Evolutionary conservation across 2,113 vertebrate species (phyloP).

Genomic region (Oncorhynchus tshawytscha): DNA sequence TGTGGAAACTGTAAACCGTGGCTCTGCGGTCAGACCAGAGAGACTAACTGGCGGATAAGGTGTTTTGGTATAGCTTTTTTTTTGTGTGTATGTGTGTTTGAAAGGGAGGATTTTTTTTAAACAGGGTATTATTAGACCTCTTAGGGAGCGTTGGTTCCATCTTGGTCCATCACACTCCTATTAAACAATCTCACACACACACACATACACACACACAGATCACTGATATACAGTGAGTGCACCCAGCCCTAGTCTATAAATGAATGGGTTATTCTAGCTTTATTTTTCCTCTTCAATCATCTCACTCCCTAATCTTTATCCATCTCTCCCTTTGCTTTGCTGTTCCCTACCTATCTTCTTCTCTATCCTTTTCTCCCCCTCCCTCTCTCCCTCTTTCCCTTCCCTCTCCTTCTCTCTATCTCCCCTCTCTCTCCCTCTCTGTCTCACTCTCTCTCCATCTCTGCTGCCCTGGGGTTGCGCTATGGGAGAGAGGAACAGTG

Average conservation of each 20-base stretch:
- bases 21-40: conserved; percentile 79
- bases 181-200: too few species aligned
- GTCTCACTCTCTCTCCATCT: neutral
- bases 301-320: neutral
- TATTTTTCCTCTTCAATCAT: conserved; percentile 13
- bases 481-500: conserved; percentile 19
- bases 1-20: conserved; percentile 79
- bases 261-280: conserved; percentile 2
- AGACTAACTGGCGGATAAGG: conserved; percentile 77
- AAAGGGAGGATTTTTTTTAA: conserved; percentile 32
- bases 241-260: neutral
- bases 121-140: neutral
- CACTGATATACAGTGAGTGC: neutral
- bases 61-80: conserved; percentile 59
- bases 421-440: neutral
- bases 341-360: conserved; percentile 2
- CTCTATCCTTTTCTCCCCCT: conserved; percentile 13
- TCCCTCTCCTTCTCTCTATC: neutral
- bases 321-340: neutral
- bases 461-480: neutral
- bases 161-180: neutral
- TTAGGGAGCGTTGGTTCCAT: neutral
- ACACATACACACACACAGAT: neutral
- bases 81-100: neutral
- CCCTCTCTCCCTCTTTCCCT: conserved; percentile 6